Evolutionary conservation across 2,888 invertebrate species (phyloP).

Genomic region (Sinhomidia bicolor): DNA sequence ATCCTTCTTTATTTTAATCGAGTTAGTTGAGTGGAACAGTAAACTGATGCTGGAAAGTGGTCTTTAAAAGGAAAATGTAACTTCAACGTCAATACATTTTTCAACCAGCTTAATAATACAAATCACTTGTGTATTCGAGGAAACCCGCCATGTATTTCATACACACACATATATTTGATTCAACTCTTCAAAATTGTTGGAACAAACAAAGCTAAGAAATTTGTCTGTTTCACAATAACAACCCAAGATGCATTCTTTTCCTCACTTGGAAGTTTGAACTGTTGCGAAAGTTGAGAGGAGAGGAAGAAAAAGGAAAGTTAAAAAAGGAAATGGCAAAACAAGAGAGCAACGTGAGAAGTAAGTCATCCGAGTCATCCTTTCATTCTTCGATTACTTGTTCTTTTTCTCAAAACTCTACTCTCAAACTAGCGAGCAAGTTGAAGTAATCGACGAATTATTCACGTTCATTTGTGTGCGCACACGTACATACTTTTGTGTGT

Average conservation of each 20-base stretch:
- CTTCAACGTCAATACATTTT: too few species aligned
- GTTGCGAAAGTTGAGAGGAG: neutral
- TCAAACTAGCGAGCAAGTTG: neutral
- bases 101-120: too few species aligned
- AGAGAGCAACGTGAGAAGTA: conserved; percentile 26
- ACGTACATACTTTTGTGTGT: neutral
- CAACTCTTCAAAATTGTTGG: conserved; percentile 16
- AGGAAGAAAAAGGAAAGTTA: too few species aligned
- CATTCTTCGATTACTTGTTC: conserved; percentile 45
- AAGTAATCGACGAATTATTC: conserved; percentile 31
- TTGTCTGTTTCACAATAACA: neutral
- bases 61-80: too few species aligned
- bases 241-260: neutral
- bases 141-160: too few species aligned
- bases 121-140: too few species aligned
- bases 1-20: conserved; percentile 18
- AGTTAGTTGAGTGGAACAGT: conserved; percentile 18
- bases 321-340: neutral
- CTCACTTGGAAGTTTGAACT: neutral
- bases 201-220: conserved; percentile 4
- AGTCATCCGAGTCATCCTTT: conserved; percentile 52
- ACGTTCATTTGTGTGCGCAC: conserved; percentile 46
- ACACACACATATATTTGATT: neutral
- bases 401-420: neutral
- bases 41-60: too few species aligned